Percentiles rank a stretch among this genome's conserved stretches.
phyloP scores from a whole-genome alignment of 1,140 invertebrate species.

The Marisa cornuarietis region DNA sequence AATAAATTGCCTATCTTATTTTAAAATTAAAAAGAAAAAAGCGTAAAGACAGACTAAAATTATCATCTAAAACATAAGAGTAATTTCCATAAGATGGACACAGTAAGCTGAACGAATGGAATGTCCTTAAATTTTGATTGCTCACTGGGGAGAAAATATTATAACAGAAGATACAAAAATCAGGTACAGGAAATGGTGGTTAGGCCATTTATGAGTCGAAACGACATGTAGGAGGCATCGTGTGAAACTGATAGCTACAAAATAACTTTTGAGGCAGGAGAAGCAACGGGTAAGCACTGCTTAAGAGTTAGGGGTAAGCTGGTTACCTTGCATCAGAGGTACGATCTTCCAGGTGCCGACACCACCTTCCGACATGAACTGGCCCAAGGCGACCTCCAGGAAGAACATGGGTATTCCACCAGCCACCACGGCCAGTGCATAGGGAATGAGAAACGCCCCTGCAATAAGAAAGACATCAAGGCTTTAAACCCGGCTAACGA shows the following conservation, averaged over 20 bases:
- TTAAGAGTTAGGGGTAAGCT: conserved; percentile 18
- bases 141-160: too few species aligned
- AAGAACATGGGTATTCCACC: conserved; percentile 80
- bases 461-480: conserved; percentile 32
- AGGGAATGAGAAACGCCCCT: conserved; percentile 79
- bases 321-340: conserved; percentile 80
- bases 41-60: too few species aligned
- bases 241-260: neutral
- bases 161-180: too few species aligned
- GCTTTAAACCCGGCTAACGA: neutral
- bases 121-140: too few species aligned
- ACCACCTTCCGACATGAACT: conserved; percentile 80
- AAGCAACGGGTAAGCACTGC: neutral
- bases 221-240: neutral
- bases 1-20: too few species aligned
- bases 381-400: conserved; percentile 80
- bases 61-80: too few species aligned
- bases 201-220: neutral
- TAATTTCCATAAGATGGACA: too few species aligned
- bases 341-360: conserved; percentile 82
- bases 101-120: too few species aligned
- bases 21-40: too few species aligned
- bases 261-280: neutral
- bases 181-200: too few species aligned
- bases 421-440: conserved; percentile 72